Evolutionary conservation across 2,113 vertebrate species (phyloP).

Genomic region (Saguinus imperator): DNA sequence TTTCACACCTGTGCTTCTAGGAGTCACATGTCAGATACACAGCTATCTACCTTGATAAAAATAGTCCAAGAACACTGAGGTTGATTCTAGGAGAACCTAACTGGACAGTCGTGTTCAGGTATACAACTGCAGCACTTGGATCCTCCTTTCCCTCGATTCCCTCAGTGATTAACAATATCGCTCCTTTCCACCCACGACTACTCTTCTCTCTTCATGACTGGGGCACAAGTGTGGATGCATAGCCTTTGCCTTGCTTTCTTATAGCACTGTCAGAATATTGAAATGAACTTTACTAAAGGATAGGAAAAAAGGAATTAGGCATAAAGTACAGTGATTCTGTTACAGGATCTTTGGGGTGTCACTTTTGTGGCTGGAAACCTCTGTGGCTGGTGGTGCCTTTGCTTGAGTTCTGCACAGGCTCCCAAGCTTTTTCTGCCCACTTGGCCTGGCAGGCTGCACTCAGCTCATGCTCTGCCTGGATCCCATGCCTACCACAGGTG

Average conservation of each 20-base stretch:
- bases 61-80: background rate
- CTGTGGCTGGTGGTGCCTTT: too few relatives aligned
- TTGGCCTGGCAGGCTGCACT: too few relatives aligned
- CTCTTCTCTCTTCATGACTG: background rate
- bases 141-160: background rate
- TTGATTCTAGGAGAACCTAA: background rate
- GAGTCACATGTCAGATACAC: background rate
- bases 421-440: too few relatives aligned
- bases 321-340: background rate
- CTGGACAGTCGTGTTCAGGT: background rate
- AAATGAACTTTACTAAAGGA: background rate
- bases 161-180: background rate
- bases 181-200: background rate
- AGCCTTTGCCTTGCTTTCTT: background rate
- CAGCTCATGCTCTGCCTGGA: too few relatives aligned
- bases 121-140: background rate
- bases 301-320: background rate
- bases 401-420: too few relatives aligned
- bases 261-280: background rate
- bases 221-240: background rate
- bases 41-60: background rate
- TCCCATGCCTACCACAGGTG: too few relatives aligned
- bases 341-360: too few relatives aligned
- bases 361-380: too few relatives aligned
- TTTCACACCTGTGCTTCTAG: background rate